These are phyloP conservation scores for Selenia dentaria DNA, from an alignment of 2,888 invertebrate species.

Conservation along the genomic window DNA sequence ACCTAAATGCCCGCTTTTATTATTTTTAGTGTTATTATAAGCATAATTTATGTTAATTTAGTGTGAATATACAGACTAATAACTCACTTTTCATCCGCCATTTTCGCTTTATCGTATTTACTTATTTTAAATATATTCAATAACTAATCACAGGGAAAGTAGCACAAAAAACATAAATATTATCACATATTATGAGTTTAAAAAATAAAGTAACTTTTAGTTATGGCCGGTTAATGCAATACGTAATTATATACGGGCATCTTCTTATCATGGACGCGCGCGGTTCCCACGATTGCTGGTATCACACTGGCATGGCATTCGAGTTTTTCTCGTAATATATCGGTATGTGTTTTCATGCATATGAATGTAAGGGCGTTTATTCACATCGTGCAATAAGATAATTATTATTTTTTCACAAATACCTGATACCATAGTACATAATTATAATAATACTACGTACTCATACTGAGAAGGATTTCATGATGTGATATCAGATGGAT, in stretches of 20 bases:
- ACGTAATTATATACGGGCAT: constrained; percentile 20
- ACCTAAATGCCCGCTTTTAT: too few relatives aligned
- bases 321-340: constrained; percentile 19
- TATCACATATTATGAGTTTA: constrained; percentile 20
- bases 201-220: constrained; percentile 8
- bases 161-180: constrained; percentile 17
- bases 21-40: too few relatives aligned
- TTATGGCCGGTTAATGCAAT: constrained; percentile 4
- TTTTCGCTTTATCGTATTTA: constrained; percentile 26
- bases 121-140: constrained; percentile 32
- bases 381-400: too few relatives aligned
- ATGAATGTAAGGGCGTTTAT: too few relatives aligned
- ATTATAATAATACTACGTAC: too few relatives aligned
- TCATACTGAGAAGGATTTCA: too few relatives aligned
- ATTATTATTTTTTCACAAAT: too few relatives aligned
- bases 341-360: too few relatives aligned
- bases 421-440: too few relatives aligned
- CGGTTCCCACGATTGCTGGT: constrained; percentile 4
- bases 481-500: too few relatives aligned
- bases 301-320: constrained; percentile 17
- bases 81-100: constrained; percentile 72
- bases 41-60: too few relatives aligned
- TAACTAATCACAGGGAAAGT: constrained; percentile 59
- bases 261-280: constrained; percentile 20
- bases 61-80: too few relatives aligned